Evolutionary conservation across 2,888 invertebrate species (phyloP).

Genomic region (Sepioteuthis lessoniana): DNA sequence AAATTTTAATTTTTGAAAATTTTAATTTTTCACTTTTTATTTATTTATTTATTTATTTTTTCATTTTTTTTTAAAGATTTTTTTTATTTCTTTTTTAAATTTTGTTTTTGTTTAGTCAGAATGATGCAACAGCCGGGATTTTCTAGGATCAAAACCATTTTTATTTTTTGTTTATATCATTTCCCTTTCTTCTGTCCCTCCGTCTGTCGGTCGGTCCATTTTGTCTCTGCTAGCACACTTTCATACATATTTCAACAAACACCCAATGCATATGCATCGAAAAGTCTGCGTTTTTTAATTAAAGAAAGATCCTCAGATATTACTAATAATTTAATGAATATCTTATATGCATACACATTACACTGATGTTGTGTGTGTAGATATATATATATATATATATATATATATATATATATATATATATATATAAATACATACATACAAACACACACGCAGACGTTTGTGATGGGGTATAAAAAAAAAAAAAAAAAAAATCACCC

Average conservation of each 20-base stretch:
- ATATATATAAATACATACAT: too few relatives aligned
- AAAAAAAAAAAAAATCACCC: too few relatives aligned
- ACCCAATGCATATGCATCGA: not conserved
- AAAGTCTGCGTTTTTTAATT: too few relatives aligned
- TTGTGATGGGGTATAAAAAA: too few relatives aligned
- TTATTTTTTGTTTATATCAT: not conserved
- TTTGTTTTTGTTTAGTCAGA: not conserved
- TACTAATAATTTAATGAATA: not conserved
- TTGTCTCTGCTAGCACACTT: not conserved
- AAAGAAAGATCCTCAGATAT: not conserved
- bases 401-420: too few relatives aligned
- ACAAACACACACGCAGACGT: too few relatives aligned
- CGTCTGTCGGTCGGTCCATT: not conserved
- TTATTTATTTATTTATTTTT: not conserved
- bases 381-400: too few relatives aligned
- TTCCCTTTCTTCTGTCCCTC: not conserved
- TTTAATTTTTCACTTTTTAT: slow-evolving; percentile 2
- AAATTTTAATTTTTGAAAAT: not conserved
- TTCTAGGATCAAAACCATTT: not conserved
- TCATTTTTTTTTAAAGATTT: not conserved
- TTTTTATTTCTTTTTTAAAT: not conserved
- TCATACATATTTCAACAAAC: not conserved
- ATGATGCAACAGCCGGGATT: slow-evolving; percentile 24
- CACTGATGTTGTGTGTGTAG: too few relatives aligned
- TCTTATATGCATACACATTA: not conserved